Percentiles rank a stretch among this genome's conserved stretches.
These are phyloP conservation scores for Maniola jurtina DNA, from an alignment of 1,140 invertebrate genomes.

Conservation along the genomic window DNA sequence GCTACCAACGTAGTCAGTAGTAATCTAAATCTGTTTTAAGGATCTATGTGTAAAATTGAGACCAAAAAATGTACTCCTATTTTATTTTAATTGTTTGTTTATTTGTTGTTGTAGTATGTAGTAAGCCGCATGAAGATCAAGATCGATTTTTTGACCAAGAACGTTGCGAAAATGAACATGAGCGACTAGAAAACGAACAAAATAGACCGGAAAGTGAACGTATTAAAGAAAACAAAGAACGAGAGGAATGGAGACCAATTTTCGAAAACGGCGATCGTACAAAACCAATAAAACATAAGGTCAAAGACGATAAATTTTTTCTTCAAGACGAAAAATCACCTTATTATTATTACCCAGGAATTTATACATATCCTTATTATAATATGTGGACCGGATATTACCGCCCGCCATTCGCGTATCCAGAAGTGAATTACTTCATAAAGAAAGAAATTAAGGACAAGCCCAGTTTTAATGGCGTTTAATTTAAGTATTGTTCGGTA, in stretches of 20 bases:
- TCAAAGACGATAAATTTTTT: conserved; percentile 29
- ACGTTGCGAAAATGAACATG: conserved; percentile 2
- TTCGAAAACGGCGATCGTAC: conserved; percentile 19
- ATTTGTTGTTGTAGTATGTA: conserved; percentile 10
- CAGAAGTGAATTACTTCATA: conserved; percentile 26
- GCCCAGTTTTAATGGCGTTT: conserved; percentile 8
- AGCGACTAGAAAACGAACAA: conserved; percentile 17
- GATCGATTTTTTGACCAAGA: conserved; percentile 13
- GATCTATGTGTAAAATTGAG: not conserved
- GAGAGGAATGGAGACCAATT: conserved; percentile 29
- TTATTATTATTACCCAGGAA: conserved; percentile 20
- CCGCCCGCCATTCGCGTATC: conserved; percentile 16
- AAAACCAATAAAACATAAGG: conserved; percentile 26
- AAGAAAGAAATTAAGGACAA: conserved; percentile 30
- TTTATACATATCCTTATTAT: conserved; percentile 30
- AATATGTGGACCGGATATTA: conserved; percentile 27
- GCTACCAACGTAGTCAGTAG: not conserved
- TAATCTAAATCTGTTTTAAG: not conserved
- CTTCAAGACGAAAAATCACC: conserved; percentile 15
- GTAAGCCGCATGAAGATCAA: conserved; percentile 15
- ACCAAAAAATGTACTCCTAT: conserved; percentile 13
- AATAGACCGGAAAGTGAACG: not conserved
- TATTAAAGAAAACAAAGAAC: conserved; percentile 6
- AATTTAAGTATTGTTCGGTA: too few species aligned
- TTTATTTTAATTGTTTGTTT: conserved; percentile 16